Conservation (phyloP, 2,888 invertebrate species). For the Drosophila antonietae region DNA sequence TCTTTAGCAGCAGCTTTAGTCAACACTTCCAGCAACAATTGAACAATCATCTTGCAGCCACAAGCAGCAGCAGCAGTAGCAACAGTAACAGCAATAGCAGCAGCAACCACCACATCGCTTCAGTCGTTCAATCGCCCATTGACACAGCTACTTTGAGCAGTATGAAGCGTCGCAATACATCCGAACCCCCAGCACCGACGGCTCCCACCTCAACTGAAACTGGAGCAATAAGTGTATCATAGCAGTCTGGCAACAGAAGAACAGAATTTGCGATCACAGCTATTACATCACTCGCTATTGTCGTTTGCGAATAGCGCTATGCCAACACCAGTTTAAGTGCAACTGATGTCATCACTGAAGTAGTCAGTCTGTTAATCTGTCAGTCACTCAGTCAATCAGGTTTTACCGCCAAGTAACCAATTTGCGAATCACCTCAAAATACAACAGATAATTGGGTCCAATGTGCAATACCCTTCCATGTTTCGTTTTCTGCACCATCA, state of each 20-base stretch:
- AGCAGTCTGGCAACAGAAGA: constrained; percentile 58
- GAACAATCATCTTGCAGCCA: constrained; percentile 71
- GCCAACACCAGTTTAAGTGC: background rate
- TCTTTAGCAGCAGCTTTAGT: constrained; percentile 74
- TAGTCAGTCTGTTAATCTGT: too few relatives aligned
- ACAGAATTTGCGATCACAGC: background rate
- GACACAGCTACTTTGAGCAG: constrained; percentile 44
- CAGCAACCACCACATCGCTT: constrained; percentile 48
- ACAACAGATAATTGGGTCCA: constrained; percentile 24
- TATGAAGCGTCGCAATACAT: constrained; percentile 58
- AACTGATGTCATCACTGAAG: too few relatives aligned
- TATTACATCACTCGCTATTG: background rate
- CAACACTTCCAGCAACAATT: constrained; percentile 83
- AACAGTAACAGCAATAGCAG: constrained; percentile 71
- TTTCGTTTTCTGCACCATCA: background rate
- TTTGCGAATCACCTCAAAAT: background rate
- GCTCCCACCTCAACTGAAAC: constrained; percentile 71
- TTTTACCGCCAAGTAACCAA: background rate
- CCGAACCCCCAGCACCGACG: constrained; percentile 50
- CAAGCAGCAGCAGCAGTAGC: constrained; percentile 61
- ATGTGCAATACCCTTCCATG: constrained; percentile 49
- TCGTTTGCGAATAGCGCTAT: background rate
- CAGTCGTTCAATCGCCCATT: constrained; percentile 4
- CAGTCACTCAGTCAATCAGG: too few relatives aligned
- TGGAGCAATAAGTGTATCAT: constrained; percentile 84